Conservation (phyloP, 2,113 vertebrate genomes). For the Gymnorhina tibicen region DNA sequence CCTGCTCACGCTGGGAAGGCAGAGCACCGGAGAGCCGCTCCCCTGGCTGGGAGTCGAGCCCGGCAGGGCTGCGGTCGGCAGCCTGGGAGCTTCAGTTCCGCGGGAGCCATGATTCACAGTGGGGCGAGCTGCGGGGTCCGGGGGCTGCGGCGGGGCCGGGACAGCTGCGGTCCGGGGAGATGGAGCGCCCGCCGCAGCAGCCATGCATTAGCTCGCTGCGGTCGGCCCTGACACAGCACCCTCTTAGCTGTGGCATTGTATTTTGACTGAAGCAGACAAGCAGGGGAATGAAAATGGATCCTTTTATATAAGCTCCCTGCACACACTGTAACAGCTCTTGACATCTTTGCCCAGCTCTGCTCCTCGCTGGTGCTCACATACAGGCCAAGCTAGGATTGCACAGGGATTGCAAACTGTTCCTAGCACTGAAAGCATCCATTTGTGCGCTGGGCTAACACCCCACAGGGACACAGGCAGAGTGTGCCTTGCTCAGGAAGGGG, state of each 20-base stretch:
- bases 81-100: neutral
- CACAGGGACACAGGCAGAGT: rapidly evolving
- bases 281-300: conserved; percentile 38
- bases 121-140: neutral
- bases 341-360: neutral
- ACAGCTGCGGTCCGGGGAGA: neutral
- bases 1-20: neutral
- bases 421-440: neutral
- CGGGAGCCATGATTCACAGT: neutral
- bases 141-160: neutral
- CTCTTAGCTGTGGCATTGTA: neutral
- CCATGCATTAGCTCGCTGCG: neutral
- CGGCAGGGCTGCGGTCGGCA: neutral
- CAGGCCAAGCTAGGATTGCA: rapidly evolving
- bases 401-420: neutral
- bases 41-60: neutral
- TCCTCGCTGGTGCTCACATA: neutral
- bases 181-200: neutral
- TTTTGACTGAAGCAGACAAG: conserved; percentile 48
- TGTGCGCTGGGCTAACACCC: neutral
- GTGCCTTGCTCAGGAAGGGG: rapidly evolving
- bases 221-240: neutral
- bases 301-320: neutral
- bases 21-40: neutral
- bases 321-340: neutral